phyloP scores from a whole-genome alignment of 2,797 vertebrate species.

The Emys orbicularis region DNA sequence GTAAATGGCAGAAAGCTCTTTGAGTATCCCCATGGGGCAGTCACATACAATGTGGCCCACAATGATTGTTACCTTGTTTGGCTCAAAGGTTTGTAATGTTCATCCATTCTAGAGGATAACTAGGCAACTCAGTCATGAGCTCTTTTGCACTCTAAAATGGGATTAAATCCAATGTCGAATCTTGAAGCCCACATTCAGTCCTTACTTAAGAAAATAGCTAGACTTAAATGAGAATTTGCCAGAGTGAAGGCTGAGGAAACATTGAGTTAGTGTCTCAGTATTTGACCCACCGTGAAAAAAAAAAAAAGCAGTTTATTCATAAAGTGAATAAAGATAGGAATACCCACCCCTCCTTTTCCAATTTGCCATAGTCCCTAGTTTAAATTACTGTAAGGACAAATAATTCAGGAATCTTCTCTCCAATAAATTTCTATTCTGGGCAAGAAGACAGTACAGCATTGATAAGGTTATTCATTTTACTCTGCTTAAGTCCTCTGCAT shows the following conservation, averaged over 20 bases:
- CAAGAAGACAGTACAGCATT: not conserved
- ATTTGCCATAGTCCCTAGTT: not conserved
- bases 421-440: not conserved
- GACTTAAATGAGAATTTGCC: not conserved
- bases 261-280: not conserved
- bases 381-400: not conserved
- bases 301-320: not conserved
- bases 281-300: not conserved
- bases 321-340: not conserved
- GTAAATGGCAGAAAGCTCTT: not conserved
- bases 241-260: not conserved
- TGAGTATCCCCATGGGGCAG: not conserved
- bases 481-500: not conserved
- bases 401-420: not conserved
- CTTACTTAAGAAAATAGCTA: not conserved
- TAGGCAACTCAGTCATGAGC: not conserved
- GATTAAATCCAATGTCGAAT: not conserved
- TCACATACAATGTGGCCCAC: not conserved
- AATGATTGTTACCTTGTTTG: not conserved
- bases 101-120: not conserved
- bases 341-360: fast-evolving
- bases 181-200: not conserved
- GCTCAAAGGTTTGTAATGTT: not conserved
- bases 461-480: not conserved
- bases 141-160: not conserved